Conservation (phyloP, 30 jellyfish, hydroid and myxozoan species). For the Sanderia malayensis region DNA sequence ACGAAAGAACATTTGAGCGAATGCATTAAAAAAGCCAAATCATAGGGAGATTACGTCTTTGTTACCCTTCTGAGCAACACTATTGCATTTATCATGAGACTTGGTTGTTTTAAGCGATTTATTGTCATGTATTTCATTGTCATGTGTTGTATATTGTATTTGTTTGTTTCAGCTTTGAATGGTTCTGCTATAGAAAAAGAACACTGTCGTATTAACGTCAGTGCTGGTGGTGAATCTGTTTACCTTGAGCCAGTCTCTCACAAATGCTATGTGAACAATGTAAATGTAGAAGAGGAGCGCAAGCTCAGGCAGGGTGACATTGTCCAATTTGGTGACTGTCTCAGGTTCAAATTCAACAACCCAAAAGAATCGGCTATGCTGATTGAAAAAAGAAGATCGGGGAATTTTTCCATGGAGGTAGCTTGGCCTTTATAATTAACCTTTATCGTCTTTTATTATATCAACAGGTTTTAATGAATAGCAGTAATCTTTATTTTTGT, state of each 20-base stretch:
- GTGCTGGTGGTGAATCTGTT: constrained; percentile 44
- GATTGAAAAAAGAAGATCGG: constrained; percentile 81
- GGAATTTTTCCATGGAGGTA: constrained; percentile 66
- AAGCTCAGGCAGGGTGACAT: constrained; percentile 83
- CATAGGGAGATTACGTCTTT: no score
- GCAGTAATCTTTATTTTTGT: no score
- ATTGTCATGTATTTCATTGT: no score
- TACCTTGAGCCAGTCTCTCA: constrained; percentile 59
- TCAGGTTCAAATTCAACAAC: constrained; percentile 82
- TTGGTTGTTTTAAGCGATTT: no score
- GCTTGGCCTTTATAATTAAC: no score
- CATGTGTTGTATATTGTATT: no score
- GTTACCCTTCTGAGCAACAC: no score
- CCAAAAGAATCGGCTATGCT: constrained; percentile 87
- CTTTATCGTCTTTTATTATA: no score
- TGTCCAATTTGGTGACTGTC: constrained; percentile 85
- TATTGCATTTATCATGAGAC: no score
- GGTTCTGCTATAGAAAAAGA: constrained; percentile 91
- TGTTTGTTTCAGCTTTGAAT: constrained; percentile 69
- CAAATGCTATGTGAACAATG: constrained; percentile 59
- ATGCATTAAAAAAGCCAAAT: no score
- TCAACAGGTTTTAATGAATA: no score
- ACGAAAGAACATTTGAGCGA: no score
- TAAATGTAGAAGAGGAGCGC: constrained; percentile 26
- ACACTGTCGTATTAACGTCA: constrained; percentile 74